A percentile compares a stretch with the other conserved stretches of the same genome.
Evolutionary conservation across 2,797 vertebrate genomes (phyloP).

Genomic region (Alauda arvensis): DNA sequence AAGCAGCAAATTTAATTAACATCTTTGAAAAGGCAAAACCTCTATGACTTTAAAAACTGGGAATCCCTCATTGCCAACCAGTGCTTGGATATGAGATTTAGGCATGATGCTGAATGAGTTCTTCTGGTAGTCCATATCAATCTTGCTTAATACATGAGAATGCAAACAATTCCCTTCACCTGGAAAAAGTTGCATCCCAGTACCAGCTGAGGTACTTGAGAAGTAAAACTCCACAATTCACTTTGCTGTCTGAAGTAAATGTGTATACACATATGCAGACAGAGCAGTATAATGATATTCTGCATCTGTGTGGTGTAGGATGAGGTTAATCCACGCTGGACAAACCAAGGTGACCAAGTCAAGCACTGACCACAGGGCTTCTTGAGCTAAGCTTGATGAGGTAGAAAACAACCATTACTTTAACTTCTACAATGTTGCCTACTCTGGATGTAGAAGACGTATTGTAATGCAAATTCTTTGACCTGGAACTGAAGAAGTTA

Average conservation of each 20-base stretch:
- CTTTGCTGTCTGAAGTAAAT: not conserved
- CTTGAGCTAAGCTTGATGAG: not conserved
- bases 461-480: not conserved
- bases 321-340: not conserved
- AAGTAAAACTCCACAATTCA: not conserved
- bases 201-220: not conserved
- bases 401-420: not conserved
- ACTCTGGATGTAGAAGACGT: not conserved
- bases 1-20: slow-evolving; percentile 7
- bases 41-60: not conserved
- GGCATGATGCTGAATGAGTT: not conserved
- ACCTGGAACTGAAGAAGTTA: not conserved
- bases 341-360: not conserved
- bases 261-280: not conserved
- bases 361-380: not conserved
- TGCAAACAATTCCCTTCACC: not conserved
- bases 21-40: slow-evolving; percentile 2
- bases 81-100: not conserved
- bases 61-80: not conserved
- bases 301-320: not conserved
- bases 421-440: not conserved
- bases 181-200: not conserved
- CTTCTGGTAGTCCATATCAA: not conserved
- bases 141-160: not conserved
- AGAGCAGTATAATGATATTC: not conserved